Percentiles rank a stretch among this genome's conserved stretches.
phyloP scores from a whole-genome alignment of 2,113 vertebrate species.

The Pavo muticus region DNA sequence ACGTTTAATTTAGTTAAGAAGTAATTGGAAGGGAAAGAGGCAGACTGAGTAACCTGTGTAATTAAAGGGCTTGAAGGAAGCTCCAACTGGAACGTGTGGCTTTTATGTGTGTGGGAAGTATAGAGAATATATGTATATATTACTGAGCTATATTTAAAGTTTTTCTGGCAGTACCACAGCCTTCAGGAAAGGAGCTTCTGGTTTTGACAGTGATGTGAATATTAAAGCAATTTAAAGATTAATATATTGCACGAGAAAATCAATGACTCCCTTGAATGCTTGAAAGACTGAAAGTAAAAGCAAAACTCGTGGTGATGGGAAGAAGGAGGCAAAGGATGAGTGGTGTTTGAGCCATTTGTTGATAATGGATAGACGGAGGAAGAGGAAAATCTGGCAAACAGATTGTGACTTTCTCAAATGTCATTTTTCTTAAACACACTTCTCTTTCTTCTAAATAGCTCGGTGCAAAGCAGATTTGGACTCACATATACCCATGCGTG shows the following conservation, averaged over 20 bases:
- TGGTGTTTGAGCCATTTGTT: not conserved
- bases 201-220: constrained; percentile 56
- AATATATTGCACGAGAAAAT: constrained; percentile 44
- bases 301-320: not conserved
- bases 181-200: constrained; percentile 59
- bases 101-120: constrained; percentile 44
- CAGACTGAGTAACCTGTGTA: constrained; percentile 71
- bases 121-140: constrained; percentile 43
- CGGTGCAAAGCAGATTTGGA: constrained; percentile 8
- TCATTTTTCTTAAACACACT: constrained; percentile 35
- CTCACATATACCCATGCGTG: not conserved
- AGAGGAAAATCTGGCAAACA: constrained; percentile 59
- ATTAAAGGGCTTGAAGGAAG: constrained; percentile 68
- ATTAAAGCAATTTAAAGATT: constrained; percentile 48
- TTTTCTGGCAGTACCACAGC: constrained; percentile 41
- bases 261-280: not conserved
- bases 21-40: constrained; percentile 47
- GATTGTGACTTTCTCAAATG: constrained; percentile 71
- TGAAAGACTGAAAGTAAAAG: not conserved
- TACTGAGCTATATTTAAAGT: constrained; percentile 60
- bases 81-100: constrained; percentile 42
- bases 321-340: not conserved
- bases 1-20: constrained; percentile 63
- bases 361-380: constrained; percentile 41
- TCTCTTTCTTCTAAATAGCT: constrained; percentile 51